A percentile compares a stretch with the other conserved stretches of the same genome.
Evolutionary conservation across 2,113 vertebrate species (phyloP).

Genomic region (Holacanthus passer): DNA sequence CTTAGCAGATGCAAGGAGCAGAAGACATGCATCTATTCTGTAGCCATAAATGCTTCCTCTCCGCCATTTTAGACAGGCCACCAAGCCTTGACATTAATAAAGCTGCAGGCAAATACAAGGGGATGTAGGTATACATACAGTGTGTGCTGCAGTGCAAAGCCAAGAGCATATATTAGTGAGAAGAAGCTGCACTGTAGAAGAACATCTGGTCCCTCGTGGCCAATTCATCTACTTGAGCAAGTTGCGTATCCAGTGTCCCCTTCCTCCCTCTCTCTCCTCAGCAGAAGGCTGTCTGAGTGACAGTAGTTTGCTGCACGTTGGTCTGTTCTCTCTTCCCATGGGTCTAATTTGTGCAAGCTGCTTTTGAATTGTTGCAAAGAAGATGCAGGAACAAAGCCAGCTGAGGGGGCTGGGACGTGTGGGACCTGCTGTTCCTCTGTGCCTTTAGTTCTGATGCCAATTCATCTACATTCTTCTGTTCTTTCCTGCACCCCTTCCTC

Average conservation of each 20-base stretch:
- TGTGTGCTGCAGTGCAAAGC: slow-evolving; percentile 22
- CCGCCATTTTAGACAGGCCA: slow-evolving; percentile 13
- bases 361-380: slow-evolving; percentile 81
- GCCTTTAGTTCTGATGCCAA: slow-evolving; percentile 66
- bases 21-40: neutral
- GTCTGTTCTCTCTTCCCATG: slow-evolving; percentile 74
- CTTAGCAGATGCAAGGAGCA: neutral
- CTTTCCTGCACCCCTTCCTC: slow-evolving; percentile 11
- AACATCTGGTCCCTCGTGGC: slow-evolving; percentile 74
- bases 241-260: slow-evolving; percentile 59
- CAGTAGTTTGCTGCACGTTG: slow-evolving; percentile 71
- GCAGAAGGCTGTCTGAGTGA: slow-evolving; percentile 65
- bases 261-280: slow-evolving; percentile 36
- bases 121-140: neutral
- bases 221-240: slow-evolving; percentile 66
- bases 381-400: slow-evolving; percentile 77
- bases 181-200: slow-evolving; percentile 40
- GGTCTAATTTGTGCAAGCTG: slow-evolving; percentile 83
- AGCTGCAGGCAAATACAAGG: slow-evolving; percentile 7
- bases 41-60: slow-evolving; percentile 22
- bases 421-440: slow-evolving; percentile 70
- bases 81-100: slow-evolving; percentile 19
- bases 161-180: slow-evolving; percentile 54
- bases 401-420: slow-evolving; percentile 60
- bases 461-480: slow-evolving; percentile 70